phyloP scores from a whole-genome alignment of 2,113 vertebrate species.

The Phalacrocorax brasilianus region DNA sequence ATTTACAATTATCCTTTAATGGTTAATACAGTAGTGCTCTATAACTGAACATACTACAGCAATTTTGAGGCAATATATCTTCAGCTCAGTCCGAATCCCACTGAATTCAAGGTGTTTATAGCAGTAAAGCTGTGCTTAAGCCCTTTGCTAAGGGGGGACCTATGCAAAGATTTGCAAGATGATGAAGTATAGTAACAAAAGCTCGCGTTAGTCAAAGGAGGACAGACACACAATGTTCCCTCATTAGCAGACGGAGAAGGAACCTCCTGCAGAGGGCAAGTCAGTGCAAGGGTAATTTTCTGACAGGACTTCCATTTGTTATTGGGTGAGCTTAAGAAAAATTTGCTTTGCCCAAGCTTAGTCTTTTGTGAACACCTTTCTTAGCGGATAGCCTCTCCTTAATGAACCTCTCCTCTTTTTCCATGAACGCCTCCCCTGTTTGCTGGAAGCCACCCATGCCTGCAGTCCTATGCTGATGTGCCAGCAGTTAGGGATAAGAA shows the following conservation, averaged over 20 bases:
- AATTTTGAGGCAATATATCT: not conserved
- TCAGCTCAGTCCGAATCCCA: not conserved
- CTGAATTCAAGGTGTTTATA: not conserved
- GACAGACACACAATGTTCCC: not conserved
- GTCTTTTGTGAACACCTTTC: not conserved
- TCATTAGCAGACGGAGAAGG: not conserved
- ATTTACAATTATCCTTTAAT: constrained; percentile 51
- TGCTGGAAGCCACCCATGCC: not conserved
- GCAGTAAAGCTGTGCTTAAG: not conserved
- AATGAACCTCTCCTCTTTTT: not conserved
- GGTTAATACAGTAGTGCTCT: not conserved
- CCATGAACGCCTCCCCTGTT: rapidly evolving
- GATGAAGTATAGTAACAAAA: not conserved
- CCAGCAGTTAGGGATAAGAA: not conserved
- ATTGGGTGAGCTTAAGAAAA: not conserved
- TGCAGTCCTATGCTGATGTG: not conserved
- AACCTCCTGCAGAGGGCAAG: not conserved
- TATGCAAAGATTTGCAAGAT: not conserved
- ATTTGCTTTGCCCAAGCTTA: not conserved
- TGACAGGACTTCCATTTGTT: not conserved
- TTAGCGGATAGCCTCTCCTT: not conserved
- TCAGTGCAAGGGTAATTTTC: not conserved
- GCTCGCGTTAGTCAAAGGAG: not conserved
- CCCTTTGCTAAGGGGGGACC: not conserved
- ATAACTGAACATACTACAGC: not conserved